Base-by-base conservation (phyloP, 2,888 invertebrate genomes). In the Pristionchus entomophagus region DNA sequence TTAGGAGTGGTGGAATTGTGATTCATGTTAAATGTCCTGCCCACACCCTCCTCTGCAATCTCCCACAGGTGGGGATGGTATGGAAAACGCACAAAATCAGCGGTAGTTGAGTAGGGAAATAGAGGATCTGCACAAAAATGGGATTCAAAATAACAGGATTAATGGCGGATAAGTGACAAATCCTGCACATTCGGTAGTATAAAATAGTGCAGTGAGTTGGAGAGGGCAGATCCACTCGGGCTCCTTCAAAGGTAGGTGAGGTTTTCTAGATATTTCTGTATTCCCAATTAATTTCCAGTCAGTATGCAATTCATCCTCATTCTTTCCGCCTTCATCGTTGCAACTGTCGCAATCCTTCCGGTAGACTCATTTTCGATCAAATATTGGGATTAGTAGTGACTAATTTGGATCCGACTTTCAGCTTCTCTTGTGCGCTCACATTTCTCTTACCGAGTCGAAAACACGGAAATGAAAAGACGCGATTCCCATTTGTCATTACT, bases 61-160 rank as follows among this genome's bases (percentile, higher is more conserved):
- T n/a, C n/a, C n/a, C n/a, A 53, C 51, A 53, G 22, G 8, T 12
- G 51, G 19, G 51, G 22, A 19, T 17, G 19, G 51, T 3, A 53
- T 14, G 51, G 12, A 53, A 53, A 53, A 3, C 14, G 51, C 51
- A 10, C 51, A 53, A 53, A 53, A 22, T 19, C 19, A 53, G 19
- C 51, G 14, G 29, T 2, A 12, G 59, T 59, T 59, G 29, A 59
- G 0, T 29, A 8, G 29, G 29, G 29, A 2, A 6, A 29, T 29
- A 59, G 59, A 59, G 29, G 29, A 29, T 59, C 59, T 2, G 59
- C 59, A 59, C 59, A 59, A 59, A 59, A 10, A 29, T 59, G 59
- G 59, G 59, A n/a, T 59, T 59, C 29, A 29, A 59, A 59, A 29
- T 59, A 59, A 59, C 59, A 59, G 26, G 59, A 59, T 59, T 59